Evolutionary conservation across 1,140 invertebrate species (phyloP), one percentile per base, ranked within the genome.

Genomic region (Macrostomum lignano): DNA sequence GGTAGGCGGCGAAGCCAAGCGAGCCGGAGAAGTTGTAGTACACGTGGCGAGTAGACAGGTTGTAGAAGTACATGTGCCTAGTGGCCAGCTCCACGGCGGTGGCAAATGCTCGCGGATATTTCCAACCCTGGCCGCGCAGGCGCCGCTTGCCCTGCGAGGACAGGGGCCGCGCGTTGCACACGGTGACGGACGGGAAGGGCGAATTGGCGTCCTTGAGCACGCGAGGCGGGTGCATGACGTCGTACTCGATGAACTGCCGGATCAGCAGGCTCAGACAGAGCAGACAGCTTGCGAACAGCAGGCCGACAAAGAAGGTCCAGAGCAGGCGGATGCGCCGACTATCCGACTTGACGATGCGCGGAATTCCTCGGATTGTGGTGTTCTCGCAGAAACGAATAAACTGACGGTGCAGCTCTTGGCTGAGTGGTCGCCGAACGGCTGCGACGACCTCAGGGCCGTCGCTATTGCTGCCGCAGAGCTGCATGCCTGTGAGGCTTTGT

Each of bases 171-270:
- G 19, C 7, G 19, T 28, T 28, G 9, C 26, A 28, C 15, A 28
- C 26, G 5, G 26, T 28, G 3, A 28, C 26, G 3, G 26, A 28
- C 26, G 26, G 26, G 19, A 28, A 28, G 3, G 26, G 26, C 15
- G 26, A 28, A 9, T 28, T 28, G 9, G 26, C 26, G 19, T 28
- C 26, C 19, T 17, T 3, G 9, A 28, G 15, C 3, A 28, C 26
- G 15, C 19, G 26, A 28, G 26, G 26, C 9, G 26, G 26, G 19
- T 28, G 26, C 5, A 28, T 28, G 26, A 28, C 26, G 19, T 28
- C 19, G 19, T 15, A 28, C 9, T 28, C 26, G 15, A 28, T 7
- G 19, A 15, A 28, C 19, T 28, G 26, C 9, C 26, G 26, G 15
- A 28, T 7, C 4, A 28, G 26, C 15, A 28, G 19, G 5, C 15